phyloP scores from a whole-genome alignment of 2,888 invertebrate genomes.

The Temnothorax ravouxi region DNA sequence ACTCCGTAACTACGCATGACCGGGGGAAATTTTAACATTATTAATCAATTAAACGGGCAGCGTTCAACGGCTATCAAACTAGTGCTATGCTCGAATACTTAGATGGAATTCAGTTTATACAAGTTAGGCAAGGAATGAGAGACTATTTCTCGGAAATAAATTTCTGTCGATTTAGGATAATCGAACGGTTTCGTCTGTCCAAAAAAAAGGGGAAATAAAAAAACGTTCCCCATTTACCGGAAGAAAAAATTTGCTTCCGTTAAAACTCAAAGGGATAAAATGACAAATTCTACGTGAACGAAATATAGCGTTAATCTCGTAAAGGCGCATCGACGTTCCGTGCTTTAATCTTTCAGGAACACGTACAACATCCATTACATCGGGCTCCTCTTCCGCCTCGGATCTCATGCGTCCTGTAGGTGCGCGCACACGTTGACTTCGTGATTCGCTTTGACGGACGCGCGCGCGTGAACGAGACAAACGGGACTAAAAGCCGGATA shows the following conservation, averaged over 20 bases:
- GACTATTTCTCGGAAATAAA: neutral
- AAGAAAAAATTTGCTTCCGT: conserved; percentile 11
- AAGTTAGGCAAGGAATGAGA: neutral
- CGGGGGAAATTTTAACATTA: conserved; percentile 46
- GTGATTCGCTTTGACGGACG: conserved; percentile 77
- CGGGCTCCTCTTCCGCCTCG: conserved; percentile 59
- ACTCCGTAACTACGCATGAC: conserved; percentile 31
- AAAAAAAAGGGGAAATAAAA: neutral
- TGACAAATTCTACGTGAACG: conserved; percentile 19
- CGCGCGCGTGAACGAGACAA: conserved; percentile 76
- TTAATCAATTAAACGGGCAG: conserved; percentile 47
- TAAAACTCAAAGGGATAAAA: conserved; percentile 32
- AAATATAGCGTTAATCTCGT: conserved; percentile 49
- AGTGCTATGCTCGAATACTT: neutral
- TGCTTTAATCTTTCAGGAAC: conserved; percentile 72
- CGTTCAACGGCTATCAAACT: conserved; percentile 14
- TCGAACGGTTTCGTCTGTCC: neutral
- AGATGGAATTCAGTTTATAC: neutral
- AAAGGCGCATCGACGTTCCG: conserved; percentile 53
- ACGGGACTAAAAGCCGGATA: conserved; percentile 70
- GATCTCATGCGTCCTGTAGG: conserved; percentile 48
- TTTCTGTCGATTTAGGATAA: conserved; percentile 28
- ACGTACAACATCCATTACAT: conserved; percentile 61
- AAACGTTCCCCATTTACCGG: neutral
- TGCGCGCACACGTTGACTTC: conserved; percentile 65